A percentile compares a stretch with the other conserved stretches of the same genome.
Evolutionary conservation across 2,113 vertebrate genomes (phyloP).

Genomic region (Pelodiscus sinensis): DNA sequence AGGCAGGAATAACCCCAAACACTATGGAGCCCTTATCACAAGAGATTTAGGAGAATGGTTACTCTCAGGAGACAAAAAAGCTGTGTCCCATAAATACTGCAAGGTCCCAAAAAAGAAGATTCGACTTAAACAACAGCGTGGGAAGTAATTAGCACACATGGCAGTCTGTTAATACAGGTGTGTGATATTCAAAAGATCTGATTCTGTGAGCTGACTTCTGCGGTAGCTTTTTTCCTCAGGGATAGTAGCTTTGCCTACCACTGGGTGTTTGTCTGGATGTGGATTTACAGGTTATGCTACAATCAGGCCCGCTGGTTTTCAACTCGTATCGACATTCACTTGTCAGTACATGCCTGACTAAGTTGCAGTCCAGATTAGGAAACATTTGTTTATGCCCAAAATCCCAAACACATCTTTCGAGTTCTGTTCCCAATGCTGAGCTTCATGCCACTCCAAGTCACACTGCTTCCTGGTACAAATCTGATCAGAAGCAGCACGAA

Average conservation of each 20-base stretch:
- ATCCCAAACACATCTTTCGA: conserved; percentile 67
- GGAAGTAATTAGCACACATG: conserved; percentile 43
- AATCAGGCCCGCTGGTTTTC: conserved; percentile 76
- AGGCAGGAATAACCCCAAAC: neutral
- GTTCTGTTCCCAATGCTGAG: conserved; percentile 49
- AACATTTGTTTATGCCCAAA: conserved; percentile 77
- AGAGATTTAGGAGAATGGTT: neutral
- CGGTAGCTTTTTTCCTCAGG: conserved; percentile 65
- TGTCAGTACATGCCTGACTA: conserved; percentile 65
- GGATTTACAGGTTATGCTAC: conserved; percentile 76
- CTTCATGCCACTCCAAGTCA: conserved; percentile 24
- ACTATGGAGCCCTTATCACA: neutral
- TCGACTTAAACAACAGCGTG: neutral
- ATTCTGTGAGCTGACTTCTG: conserved; percentile 70
- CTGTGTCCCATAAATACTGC: neutral
- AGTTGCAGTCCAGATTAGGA: conserved; percentile 79
- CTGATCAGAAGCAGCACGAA: conserved; percentile 73
- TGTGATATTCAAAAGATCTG: conserved; percentile 74
- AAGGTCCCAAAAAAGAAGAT: neutral
- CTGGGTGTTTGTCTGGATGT: conserved; percentile 77
- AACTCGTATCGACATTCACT: conserved; percentile 77
- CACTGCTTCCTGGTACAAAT: conserved; percentile 65
- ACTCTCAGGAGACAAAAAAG: neutral
- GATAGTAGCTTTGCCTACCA: conserved; percentile 74
- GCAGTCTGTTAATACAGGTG: conserved; percentile 36